A percentile compares a stretch with the other conserved stretches of the same genome.
phyloP scores from a whole-genome alignment of 1,140 invertebrate genomes.

The Berghia stephanieae region DNA sequence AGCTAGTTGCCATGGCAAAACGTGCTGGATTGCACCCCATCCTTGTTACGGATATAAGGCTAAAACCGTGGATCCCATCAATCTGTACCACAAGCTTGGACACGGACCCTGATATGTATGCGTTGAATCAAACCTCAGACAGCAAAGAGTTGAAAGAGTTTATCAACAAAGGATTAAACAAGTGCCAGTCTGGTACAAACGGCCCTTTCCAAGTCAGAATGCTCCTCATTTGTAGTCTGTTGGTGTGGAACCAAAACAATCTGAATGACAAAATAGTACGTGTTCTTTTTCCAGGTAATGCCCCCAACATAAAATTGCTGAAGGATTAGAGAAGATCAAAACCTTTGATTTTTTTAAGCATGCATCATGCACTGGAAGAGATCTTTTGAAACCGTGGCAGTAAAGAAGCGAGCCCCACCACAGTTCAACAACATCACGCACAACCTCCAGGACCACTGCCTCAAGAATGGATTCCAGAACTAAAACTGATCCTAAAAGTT shows the following conservation, averaged over 20 bases:
- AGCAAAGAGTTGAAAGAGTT: slow-evolving; percentile 91
- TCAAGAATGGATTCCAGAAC: too few species aligned
- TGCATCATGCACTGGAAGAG: slow-evolving; percentile 77
- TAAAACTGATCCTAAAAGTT: too few species aligned
- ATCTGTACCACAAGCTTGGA: slow-evolving; percentile 95
- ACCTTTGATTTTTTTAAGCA: slow-evolving; percentile 90
- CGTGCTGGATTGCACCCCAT: slow-evolving; percentile 79
- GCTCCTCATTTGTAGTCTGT: slow-evolving; percentile 90
- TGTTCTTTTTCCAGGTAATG: slow-evolving; percentile 93
- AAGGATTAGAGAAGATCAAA: slow-evolving; percentile 84
- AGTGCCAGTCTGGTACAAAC: slow-evolving; percentile 46
- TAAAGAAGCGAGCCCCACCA: slow-evolving; percentile 39
- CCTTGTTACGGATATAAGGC: slow-evolving; percentile 77
- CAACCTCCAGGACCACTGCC: too few species aligned
- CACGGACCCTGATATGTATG: slow-evolving; percentile 97
- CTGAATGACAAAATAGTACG: slow-evolving; percentile 91
- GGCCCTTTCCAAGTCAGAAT: slow-evolving; percentile 86
- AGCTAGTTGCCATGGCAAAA: slow-evolving; percentile 84
- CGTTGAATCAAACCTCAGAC: slow-evolving; percentile 87
- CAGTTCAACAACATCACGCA: not conserved
- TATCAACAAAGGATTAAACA: slow-evolving; percentile 84
- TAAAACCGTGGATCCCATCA: slow-evolving; percentile 79
- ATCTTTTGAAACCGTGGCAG: slow-evolving; percentile 51
- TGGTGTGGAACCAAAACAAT: slow-evolving; percentile 95
- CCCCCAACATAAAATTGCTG: slow-evolving; percentile 95